These are phyloP conservation scores for Smithornis capensis DNA, from an alignment of 2,113 vertebrate genomes.

Conservation along the genomic window DNA sequence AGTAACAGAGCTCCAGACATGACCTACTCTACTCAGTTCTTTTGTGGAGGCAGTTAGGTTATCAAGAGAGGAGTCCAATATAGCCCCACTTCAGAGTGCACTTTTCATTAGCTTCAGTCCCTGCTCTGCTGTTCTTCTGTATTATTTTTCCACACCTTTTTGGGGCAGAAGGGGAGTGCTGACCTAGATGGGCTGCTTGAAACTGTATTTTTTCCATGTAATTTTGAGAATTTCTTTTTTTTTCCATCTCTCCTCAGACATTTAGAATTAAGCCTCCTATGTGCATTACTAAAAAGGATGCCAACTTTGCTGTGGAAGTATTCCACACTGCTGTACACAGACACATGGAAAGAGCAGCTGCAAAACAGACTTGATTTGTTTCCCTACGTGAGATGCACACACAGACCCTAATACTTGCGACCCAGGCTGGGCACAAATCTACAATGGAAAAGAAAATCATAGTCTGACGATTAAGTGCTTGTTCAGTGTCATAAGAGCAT, in stretches of 20 bases:
- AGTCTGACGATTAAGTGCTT: background rate
- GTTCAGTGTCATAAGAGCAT: background rate
- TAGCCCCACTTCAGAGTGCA: background rate
- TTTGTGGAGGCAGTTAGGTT: background rate
- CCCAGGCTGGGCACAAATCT: background rate
- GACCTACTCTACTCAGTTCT: background rate
- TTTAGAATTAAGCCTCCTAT: conserved; percentile 91
- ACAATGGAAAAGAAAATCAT: background rate
- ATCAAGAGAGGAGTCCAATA: background rate
- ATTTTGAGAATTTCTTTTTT: background rate
- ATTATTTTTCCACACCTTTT: background rate
- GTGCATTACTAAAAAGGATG: conserved; percentile 90
- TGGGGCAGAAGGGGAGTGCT: background rate
- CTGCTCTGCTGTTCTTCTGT: background rate
- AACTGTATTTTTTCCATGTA: background rate
- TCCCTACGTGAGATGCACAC: background rate
- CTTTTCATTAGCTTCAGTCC: background rate
- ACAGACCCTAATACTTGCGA: background rate
- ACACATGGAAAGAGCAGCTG: conserved; percentile 69
- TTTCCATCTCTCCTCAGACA: conserved; percentile 69
- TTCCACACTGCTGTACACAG: conserved; percentile 78
- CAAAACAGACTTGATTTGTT: background rate
- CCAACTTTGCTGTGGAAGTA: conserved; percentile 83
- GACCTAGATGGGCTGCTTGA: background rate
- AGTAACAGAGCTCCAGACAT: background rate